phyloP scores from a whole-genome alignment of 2,797 vertebrate genomes.

The Cyprinella venusta region DNA sequence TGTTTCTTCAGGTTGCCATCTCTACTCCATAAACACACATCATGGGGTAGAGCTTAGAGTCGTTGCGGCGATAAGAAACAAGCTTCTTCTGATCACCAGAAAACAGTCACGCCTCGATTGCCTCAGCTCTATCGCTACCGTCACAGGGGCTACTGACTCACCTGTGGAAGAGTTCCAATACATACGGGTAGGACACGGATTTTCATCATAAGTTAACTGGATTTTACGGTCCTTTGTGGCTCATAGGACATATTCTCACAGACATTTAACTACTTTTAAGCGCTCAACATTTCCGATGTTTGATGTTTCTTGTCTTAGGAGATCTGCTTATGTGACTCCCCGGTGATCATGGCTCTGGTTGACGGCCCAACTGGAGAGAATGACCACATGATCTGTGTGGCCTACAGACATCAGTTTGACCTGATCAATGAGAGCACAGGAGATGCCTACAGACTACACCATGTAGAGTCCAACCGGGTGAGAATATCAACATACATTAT shows the following conservation, averaged over 20 bases:
- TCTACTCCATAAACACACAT: constrained; percentile 97
- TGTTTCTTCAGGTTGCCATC: constrained; percentile 88
- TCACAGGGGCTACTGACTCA: constrained; percentile 76
- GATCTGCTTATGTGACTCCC: constrained; percentile 94
- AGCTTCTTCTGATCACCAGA: constrained; percentile 95
- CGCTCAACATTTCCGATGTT: background rate
- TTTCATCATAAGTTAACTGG: background rate
- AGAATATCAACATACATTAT: constrained; percentile 51
- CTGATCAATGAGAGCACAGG: constrained; percentile 97
- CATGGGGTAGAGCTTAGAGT: constrained; percentile 90
- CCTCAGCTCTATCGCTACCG: constrained; percentile 68
- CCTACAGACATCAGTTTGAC: constrained; percentile 96
- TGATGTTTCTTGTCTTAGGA: constrained; percentile 77
- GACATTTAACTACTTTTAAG: background rate
- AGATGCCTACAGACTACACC: constrained; percentile 90
- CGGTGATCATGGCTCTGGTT: constrained; percentile 91
- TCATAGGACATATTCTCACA: background rate
- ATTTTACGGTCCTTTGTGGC: background rate
- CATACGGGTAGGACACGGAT: constrained; percentile 81
- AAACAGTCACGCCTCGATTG: constrained; percentile 78
- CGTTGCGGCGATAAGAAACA: constrained; percentile 94
- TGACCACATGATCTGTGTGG: constrained; percentile 98
- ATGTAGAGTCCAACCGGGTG: constrained; percentile 93
- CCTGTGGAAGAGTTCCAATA: constrained; percentile 98
- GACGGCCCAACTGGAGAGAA: constrained; percentile 94